Evolutionary conservation across 1,140 invertebrate species (phyloP), one percentile per base, ranked within the genome.

Genomic region (Bacillus rossius): DNA sequence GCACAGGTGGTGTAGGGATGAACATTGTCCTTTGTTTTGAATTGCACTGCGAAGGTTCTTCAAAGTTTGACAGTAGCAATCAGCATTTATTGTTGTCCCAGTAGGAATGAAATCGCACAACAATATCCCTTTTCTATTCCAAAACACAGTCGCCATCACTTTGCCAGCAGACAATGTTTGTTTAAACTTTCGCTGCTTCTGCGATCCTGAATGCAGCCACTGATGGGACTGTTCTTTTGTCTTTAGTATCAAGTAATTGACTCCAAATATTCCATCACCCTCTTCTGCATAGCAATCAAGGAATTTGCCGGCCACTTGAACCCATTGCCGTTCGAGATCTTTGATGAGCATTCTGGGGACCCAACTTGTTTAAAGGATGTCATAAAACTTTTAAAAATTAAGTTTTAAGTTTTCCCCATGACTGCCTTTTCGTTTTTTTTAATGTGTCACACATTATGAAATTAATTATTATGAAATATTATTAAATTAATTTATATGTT

Each of bases 11-110:
- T 61, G 61, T 75, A 67, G 19, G 64, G 67, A 41, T 66, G 60
- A n/a, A 69, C 65, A 59, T 73, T 73, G 64, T 75, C 72, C 51
- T 74, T 64, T 62, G 40, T 66, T 59, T 34, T 63, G 49, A 40
- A 66, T 61, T 34, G 20, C 55, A 22, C 59, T 20, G 10, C 37
- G 51, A 34, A 63, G 55, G 26, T 55, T 58, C 20, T 49, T 61
- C 41, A 67, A 56, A 54, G 62, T 62, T 34, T 57, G 40, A 45
- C 54, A 61, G 53, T 68, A 70, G 10, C 60, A 25, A 25, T 51
- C 63, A 17, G 52, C 57, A 58, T 57, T 68, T 3, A 71, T 57
- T 19, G 66, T 69, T 60, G 60, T 42, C 40, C 62, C 64, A 16
- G 53, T 38, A 52, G 64, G 50, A 5, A 70, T 52, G 57, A 63